A percentile compares a stretch with the other conserved stretches of the same genome.
phyloP scores from a whole-genome alignment of 2,888 invertebrate species.

The Callyntrura sp. region DNA sequence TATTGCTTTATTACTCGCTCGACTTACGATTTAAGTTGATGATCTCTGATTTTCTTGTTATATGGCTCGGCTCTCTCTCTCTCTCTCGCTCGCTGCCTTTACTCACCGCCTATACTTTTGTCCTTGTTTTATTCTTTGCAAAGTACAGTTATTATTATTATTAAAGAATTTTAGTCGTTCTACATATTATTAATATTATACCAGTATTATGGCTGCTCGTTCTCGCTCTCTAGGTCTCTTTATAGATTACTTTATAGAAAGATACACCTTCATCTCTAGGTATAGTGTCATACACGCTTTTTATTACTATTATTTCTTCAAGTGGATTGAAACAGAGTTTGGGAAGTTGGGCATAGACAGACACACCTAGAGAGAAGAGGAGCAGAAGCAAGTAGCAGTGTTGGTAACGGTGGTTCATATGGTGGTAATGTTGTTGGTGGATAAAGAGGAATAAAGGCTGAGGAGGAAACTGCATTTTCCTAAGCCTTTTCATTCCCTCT shows the following conservation, averaged over 20 bases:
- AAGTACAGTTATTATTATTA: not conserved
- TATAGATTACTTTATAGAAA: not conserved
- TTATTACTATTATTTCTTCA: slow-evolving; percentile 51
- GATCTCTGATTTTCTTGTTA: slow-evolving; percentile 70
- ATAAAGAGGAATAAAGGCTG: not conserved
- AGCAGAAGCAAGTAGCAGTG: not conserved
- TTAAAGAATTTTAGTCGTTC: slow-evolving; percentile 12
- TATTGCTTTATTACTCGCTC: slow-evolving; percentile 75
- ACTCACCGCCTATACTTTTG: not conserved
- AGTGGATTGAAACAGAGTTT: slow-evolving; percentile 62
- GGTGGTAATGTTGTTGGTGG: slow-evolving; percentile 33
- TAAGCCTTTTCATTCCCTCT: slow-evolving; percentile 42
- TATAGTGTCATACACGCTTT: not conserved
- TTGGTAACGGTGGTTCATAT: not conserved
- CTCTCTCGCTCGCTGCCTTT: not conserved
- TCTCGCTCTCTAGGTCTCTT: not conserved
- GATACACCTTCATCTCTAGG: not conserved
- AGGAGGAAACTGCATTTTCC: slow-evolving; percentile 12
- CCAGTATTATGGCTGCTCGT: not conserved
- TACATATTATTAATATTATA: not conserved
- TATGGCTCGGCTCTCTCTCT: slow-evolving; percentile 41
- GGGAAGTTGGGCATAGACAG: not conserved
- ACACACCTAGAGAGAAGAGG: not conserved
- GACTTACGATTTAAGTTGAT: slow-evolving; percentile 71
- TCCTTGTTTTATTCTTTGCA: slow-evolving; percentile 12